These are phyloP conservation scores for Aporophyla lueneburgensis DNA, from an alignment of 2,888 invertebrate species.

Conservation along the genomic window DNA sequence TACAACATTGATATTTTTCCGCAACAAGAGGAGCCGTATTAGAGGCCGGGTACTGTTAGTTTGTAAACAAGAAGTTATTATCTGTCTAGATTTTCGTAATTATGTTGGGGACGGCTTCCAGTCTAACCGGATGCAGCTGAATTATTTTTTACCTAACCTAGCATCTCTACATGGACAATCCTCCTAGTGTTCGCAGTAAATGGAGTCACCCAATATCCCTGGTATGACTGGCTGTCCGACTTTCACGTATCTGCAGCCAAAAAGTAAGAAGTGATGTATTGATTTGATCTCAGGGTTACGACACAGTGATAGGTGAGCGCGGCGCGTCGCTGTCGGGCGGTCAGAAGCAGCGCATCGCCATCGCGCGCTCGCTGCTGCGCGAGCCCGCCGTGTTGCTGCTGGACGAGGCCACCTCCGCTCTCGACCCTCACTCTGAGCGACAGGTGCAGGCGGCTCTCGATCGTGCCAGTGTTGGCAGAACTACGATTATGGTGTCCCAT, in stretches of 20 bases:
- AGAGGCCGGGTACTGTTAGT: no score
- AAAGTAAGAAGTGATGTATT: background rate
- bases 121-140: no score
- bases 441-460: conserved; percentile 95
- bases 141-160: background rate
- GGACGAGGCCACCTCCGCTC: conserved; percentile 96
- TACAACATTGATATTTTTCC: background rate
- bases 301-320: conserved; percentile 95
- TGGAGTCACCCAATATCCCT: no score
- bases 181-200: background rate
- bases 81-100: background rate
- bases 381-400: conserved; percentile 94
- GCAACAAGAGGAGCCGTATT: no score
- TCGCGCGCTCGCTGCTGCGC: conserved; percentile 94
- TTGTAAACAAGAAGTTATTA: background rate
- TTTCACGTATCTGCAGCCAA: background rate
- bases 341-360: conserved; percentile 96
- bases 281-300: conserved; percentile 90
- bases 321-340: conserved; percentile 96
- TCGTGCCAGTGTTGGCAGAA: conserved; percentile 93
- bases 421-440: conserved; percentile 95
- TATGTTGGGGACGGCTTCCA: background rate
- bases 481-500: conserved; percentile 94
- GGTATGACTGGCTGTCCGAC: no score
- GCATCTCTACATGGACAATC: no score